Conservation (phyloP, 2,797 vertebrate species). For the Leptoclinus maculatus region DNA sequence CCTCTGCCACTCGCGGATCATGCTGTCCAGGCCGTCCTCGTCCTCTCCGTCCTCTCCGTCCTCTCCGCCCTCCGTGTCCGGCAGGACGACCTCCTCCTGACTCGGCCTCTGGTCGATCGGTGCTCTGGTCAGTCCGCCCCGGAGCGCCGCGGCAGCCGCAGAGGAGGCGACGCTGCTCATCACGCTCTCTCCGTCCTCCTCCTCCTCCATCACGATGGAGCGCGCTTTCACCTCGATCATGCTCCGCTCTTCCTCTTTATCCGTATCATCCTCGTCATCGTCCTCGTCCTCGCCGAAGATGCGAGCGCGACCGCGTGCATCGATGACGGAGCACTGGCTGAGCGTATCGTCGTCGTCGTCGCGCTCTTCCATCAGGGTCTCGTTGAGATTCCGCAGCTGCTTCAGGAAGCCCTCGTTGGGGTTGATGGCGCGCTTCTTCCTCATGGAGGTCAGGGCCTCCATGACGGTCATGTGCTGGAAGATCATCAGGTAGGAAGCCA, state of each 20-base stretch:
- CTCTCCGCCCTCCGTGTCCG: conserved; percentile 33
- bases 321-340: conserved; percentile 87
- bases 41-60: conserved; percentile 35
- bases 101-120: background rate
- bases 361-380: conserved; percentile 91
- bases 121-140: conserved; percentile 3
- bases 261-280: conserved; percentile 45
- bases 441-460: conserved; percentile 90
- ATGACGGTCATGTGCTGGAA: conserved; percentile 95
- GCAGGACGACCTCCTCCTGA: conserved; percentile 22
- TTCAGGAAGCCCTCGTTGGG: conserved; percentile 96
- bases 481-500: conserved; percentile 97
- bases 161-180: conserved; percentile 86
- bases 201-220: conserved; percentile 92
- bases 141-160: conserved; percentile 65
- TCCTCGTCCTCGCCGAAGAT: conserved; percentile 60
- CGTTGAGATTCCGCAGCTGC: conserved; percentile 94
- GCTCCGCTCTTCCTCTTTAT: conserved; percentile 82
- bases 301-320: conserved; percentile 65
- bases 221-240: conserved; percentile 84
- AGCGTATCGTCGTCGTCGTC: conserved; percentile 85
- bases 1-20: conserved; percentile 92
- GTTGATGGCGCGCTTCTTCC: conserved; percentile 91
- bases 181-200: conserved; percentile 89
- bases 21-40: conserved; percentile 80